Percentiles rank a stretch among this genome's conserved stretches.
Evolutionary conservation across 2,113 vertebrate species (phyloP).

Genomic region (Bettongia penicillata): DNA sequence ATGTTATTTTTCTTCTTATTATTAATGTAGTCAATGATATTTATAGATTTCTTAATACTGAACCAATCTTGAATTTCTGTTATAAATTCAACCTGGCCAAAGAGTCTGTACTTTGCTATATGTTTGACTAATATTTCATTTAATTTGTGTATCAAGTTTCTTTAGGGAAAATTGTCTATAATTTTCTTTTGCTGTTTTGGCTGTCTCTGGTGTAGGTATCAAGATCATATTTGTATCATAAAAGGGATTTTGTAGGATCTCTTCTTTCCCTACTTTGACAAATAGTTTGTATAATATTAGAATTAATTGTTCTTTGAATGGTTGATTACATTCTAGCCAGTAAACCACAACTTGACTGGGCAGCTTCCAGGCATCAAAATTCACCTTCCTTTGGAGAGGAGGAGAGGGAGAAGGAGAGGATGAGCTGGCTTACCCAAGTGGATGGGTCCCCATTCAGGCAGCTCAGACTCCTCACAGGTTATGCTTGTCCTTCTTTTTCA

Average conservation of each 20-base stretch:
- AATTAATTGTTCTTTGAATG: neutral
- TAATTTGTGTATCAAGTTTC: neutral
- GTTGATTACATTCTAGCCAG: neutral
- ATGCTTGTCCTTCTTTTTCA: no score
- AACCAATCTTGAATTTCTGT: neutral
- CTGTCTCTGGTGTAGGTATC: neutral
- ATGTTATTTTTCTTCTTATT: neutral
- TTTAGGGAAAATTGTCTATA: neutral
- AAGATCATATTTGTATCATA: neutral
- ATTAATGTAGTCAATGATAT: no score
- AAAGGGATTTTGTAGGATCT: neutral
- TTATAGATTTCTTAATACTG: neutral
- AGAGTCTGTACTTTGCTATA: neutral
- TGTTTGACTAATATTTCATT: neutral
- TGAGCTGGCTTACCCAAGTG: no score
- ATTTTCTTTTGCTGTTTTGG: neutral
- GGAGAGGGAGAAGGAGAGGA: no score
- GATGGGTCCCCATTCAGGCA: no score
- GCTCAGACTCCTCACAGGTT: no score
- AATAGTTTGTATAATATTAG: neutral
- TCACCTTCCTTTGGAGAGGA: no score
- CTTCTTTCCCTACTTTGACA: neutral
- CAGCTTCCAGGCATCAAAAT: no score
- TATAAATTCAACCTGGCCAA: neutral
- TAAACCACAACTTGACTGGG: no score